Evolutionary conservation across 2,888 invertebrate species (phyloP).

Genomic region (Ochropleura plecta): DNA sequence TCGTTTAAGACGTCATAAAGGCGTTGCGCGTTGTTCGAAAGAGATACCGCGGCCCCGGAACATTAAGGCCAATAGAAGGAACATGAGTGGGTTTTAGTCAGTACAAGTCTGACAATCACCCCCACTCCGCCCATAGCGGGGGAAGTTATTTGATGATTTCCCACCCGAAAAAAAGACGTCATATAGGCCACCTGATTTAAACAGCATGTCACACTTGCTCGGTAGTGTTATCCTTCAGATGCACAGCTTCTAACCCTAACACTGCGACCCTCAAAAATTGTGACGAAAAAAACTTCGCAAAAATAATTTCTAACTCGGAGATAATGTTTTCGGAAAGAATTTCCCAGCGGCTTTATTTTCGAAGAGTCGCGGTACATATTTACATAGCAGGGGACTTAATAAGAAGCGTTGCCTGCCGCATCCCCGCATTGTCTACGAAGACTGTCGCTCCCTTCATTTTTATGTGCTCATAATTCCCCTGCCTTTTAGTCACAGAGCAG

Average conservation of each 20-base stretch:
- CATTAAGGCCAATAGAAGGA: too few relatives aligned
- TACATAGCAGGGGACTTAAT: constrained; percentile 71
- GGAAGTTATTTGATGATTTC: too few relatives aligned
- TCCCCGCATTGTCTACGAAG: constrained; percentile 72
- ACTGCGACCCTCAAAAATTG: constrained; percentile 17
- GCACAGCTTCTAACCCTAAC: constrained; percentile 14
- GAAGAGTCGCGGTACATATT: constrained; percentile 67
- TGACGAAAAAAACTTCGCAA: constrained; percentile 23
- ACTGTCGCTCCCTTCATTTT: constrained; percentile 72
- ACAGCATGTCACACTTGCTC: not conserved
- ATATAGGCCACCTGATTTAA: not conserved
- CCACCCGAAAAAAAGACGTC: too few relatives aligned
- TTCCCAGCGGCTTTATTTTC: constrained; percentile 59
- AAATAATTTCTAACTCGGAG: constrained; percentile 52
- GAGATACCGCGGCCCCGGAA: too few relatives aligned
- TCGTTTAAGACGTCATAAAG: too few relatives aligned
- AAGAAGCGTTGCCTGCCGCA: constrained; percentile 71
- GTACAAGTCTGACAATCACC: too few relatives aligned
- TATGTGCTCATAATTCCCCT: constrained; percentile 78
- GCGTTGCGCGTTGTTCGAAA: too few relatives aligned
- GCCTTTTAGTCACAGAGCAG: constrained; percentile 75
- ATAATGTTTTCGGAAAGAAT: constrained; percentile 59
- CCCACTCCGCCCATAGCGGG: too few relatives aligned
- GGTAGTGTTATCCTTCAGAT: not conserved
- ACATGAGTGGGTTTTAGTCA: too few relatives aligned